Conservation (phyloP, 1,140 invertebrate genomes). For the Leucophenga varia region DNA sequence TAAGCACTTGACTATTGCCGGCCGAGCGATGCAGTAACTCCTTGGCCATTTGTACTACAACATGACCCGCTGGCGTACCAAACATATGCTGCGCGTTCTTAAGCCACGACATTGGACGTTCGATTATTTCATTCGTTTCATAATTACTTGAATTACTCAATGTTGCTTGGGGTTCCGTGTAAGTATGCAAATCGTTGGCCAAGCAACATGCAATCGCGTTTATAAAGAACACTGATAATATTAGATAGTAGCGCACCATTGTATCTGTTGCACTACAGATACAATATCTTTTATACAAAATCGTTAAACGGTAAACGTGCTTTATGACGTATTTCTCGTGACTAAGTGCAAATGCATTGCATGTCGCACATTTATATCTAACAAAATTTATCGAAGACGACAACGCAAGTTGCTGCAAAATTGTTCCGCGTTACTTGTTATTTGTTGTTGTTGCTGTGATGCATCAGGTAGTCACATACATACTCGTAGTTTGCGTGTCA, state of each 20-base stretch:
- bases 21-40: slow-evolving; percentile 67
- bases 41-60: slow-evolving; percentile 66
- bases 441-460: slow-evolving; percentile 17
- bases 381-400: too few relatives aligned
- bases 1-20: slow-evolving; percentile 72
- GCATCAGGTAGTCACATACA: slow-evolving; percentile 7
- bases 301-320: too few relatives aligned
- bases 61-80: slow-evolving; percentile 59
- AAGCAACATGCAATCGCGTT: too few relatives aligned
- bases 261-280: too few relatives aligned
- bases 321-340: too few relatives aligned
- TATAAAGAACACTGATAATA: too few relatives aligned
- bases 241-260: not conserved
- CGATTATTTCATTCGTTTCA: not conserved
- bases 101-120: slow-evolving; percentile 56
- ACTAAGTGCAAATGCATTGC: slow-evolving; percentile 5
- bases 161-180: slow-evolving; percentile 9
- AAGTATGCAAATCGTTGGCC: slow-evolving; percentile 25
- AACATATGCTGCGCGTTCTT: slow-evolving; percentile 59
- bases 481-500: slow-evolving; percentile 22
- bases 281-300: too few relatives aligned
- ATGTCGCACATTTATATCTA: slow-evolving; percentile 22
- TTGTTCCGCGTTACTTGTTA: slow-evolving; percentile 28
- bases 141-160: too few relatives aligned
- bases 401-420: slow-evolving; percentile 2